Percentiles rank a stretch among this genome's conserved stretches.
These are phyloP conservation scores for Halyomorpha halys DNA, from an alignment of 1,140 invertebrate genomes.

Conservation along the genomic window DNA sequence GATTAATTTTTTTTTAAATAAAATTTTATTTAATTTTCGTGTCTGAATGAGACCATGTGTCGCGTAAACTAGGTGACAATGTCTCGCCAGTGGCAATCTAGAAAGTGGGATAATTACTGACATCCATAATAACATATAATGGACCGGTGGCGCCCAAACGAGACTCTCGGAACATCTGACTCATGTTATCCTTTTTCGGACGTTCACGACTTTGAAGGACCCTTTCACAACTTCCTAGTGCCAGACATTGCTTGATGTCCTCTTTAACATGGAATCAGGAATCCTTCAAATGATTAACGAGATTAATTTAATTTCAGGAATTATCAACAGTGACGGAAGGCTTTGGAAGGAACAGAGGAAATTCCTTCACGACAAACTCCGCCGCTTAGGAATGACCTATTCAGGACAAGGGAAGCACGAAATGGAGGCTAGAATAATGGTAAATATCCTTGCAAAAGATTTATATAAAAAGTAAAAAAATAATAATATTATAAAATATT, in stretches of 20 bases:
- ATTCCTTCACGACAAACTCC: constrained; percentile 78
- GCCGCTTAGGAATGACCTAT: constrained; percentile 78
- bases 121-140: no score
- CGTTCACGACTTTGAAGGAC: neutral
- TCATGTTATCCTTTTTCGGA: neutral
- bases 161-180: no score
- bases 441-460: constrained; percentile 37
- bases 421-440: constrained; percentile 80
- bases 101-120: neutral
- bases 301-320: constrained; percentile 51
- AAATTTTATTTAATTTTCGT: no score
- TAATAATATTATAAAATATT: neutral
- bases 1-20: no score
- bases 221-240: constrained; percentile 2
- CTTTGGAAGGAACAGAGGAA: constrained; percentile 86
- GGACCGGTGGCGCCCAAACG: no score
- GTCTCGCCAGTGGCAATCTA: constrained; percentile 15
- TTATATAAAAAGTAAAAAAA: neutral
- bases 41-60: no score
- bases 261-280: no score
- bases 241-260: no score
- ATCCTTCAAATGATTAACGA: no score
- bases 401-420: constrained; percentile 63
- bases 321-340: constrained; percentile 80
- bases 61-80: no score